These are phyloP conservation scores for Sycobia sp. DNA, from an alignment of 1,140 invertebrate genomes.

Conservation along the genomic window DNA sequence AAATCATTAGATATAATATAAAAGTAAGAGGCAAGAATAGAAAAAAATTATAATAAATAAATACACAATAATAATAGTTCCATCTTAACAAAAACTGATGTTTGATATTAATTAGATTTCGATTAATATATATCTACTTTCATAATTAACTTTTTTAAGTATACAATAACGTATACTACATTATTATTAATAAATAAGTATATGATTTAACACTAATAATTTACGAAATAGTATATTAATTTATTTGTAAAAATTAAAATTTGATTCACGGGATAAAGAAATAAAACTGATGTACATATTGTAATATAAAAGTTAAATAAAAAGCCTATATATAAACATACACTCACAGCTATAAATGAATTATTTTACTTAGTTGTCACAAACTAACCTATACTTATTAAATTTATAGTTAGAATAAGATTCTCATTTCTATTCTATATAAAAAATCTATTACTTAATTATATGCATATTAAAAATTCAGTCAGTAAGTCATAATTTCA, in stretches of 20 bases:
- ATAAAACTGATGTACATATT: constrained; percentile 2
- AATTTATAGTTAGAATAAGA: constrained; percentile 21
- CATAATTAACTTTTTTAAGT: background rate
- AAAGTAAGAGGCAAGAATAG: no score
- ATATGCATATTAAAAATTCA: constrained; percentile 26
- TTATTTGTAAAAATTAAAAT: background rate
- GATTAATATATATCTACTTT: no score
- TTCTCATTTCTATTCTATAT: constrained; percentile 19
- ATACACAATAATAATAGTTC: background rate
- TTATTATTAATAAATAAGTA: constrained; percentile 9
- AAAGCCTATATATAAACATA: constrained; percentile 11
- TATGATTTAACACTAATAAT: background rate
- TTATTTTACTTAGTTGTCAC: no score
- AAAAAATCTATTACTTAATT: constrained; percentile 13
- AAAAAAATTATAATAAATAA: constrained; percentile 15
- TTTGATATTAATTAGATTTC: constrained; percentile 4
- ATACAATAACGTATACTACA: background rate
- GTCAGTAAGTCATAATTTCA: constrained; percentile 29
- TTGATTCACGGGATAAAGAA: background rate
- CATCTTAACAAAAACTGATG: no score
- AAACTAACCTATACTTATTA: constrained; percentile 8
- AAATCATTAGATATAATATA: background rate
- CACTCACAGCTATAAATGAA: constrained; percentile 18
- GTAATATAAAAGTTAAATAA: constrained; percentile 16
- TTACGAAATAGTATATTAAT: constrained; percentile 5